Percentiles rank a stretch among this genome's conserved stretches.
These are phyloP conservation scores for Pterocles gutturalis DNA, from an alignment of 2,113 vertebrate species.

Conservation along the genomic window DNA sequence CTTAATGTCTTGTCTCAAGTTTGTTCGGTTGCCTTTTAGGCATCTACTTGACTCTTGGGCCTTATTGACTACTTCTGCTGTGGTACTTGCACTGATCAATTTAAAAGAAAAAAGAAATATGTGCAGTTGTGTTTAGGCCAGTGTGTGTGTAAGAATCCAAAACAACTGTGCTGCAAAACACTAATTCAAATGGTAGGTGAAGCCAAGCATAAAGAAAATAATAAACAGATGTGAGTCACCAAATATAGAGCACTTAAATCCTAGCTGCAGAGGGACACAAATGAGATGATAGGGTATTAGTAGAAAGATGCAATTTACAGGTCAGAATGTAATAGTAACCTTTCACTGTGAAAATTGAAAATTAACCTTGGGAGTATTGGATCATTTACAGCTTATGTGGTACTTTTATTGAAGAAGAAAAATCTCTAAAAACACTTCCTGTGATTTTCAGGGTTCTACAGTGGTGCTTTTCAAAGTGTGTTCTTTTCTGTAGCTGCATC, in stretches of 20 bases:
- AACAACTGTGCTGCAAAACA: slow-evolving; percentile 61
- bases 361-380: slow-evolving; percentile 83
- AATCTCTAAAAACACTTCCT: not conserved
- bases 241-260: slow-evolving; percentile 81
- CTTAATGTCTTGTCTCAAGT: not conserved
- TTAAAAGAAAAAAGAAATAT: not conserved
- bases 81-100: not conserved
- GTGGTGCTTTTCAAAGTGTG: not conserved
- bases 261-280: slow-evolving; percentile 79
- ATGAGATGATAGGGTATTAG: slow-evolving; percentile 86
- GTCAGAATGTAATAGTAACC: slow-evolving; percentile 87
- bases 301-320: slow-evolving; percentile 86
- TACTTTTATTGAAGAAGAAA: slow-evolving; percentile 16
- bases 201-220: slow-evolving; percentile 83
- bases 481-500: not conserved
- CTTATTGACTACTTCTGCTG: not conserved
- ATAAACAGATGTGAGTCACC: slow-evolving; percentile 87
- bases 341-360: slow-evolving; percentile 87
- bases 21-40: not conserved
- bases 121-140: slow-evolving; percentile 49
- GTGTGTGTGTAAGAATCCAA: slow-evolving; percentile 50
- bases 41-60: not conserved
- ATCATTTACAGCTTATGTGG: slow-evolving; percentile 76
- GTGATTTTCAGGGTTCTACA: not conserved
- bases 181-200: slow-evolving; percentile 79